Evolutionary conservation across 1,140 invertebrate genomes (phyloP), one percentile per base, ranked within the genome.

Genomic region (Gerris buenoi): DNA sequence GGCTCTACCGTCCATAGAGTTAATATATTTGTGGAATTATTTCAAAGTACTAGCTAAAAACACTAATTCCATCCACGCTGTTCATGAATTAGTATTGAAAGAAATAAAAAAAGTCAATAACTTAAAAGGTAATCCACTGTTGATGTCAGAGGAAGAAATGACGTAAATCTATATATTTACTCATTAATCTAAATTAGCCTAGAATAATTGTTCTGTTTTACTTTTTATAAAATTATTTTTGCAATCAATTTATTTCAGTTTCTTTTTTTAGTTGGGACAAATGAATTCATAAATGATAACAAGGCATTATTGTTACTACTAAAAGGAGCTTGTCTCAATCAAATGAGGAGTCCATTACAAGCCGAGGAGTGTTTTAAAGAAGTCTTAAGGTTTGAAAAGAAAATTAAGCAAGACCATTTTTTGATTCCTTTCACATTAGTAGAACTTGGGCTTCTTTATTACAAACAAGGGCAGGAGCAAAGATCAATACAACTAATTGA

Each of bases 1-100:
- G 46, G 77, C 89, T 2, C 79, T 97, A 63, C 93, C 95, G 14
- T 86, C 87, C 26, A 80, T 93, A 68, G 95, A 98, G 78, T 80
- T 97, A 65, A 83, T 97, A 72, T 97, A 91, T 74, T 81, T 97
- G 0, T 97, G 93, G 93, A 97, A 97, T 80, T 84, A 92, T 70
- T 95, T 97, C 76, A 86, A 86, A 70, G 84, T 95, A 33, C 78
- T 97, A 58, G 86, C 87, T 25, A 88, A 87, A 70, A 84, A 88
- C 66, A 81, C 80, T 67, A 78, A 83, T 26, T 76, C 87, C 14
- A 81, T 89, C 28, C 81, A 89, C 72, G 81, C 80, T n/a, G 80
- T 95, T 66, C 83, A 87, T 46, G 84, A 84, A 74, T 75, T 83
- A 25, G 86, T 95, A 60, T 90, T 93, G 70, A 80, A 79, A 3